Conservation (phyloP, 53 echinoderm and acorn worm genomes). For the Echinometra lucunter region DNA sequence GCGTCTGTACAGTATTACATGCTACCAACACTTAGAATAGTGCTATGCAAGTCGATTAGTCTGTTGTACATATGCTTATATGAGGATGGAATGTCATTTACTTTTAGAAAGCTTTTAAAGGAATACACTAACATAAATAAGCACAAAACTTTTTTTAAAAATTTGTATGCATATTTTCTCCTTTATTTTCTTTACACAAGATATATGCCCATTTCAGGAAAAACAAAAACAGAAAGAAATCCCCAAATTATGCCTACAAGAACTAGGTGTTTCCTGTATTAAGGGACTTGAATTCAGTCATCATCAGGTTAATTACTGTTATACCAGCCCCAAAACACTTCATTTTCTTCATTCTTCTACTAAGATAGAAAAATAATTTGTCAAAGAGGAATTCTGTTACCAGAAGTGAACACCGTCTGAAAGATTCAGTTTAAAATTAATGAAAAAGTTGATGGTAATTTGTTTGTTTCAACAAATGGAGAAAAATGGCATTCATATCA, state of each 20-base stretch:
- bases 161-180: background rate
- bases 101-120: background rate
- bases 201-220: too few relatives aligned
- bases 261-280: too few relatives aligned
- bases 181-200: background rate
- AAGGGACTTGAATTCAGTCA: too few relatives aligned
- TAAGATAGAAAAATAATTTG: too few relatives aligned
- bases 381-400: too few relatives aligned
- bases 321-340: too few relatives aligned
- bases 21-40: background rate
- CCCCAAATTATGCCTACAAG: too few relatives aligned
- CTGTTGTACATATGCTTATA: background rate
- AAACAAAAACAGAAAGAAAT: too few relatives aligned
- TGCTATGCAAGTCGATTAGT: slow-evolving; percentile 9
- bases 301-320: too few relatives aligned
- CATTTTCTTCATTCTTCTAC: too few relatives aligned
- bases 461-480: background rate
- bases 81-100: background rate
- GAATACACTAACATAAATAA: background rate
- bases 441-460: background rate
- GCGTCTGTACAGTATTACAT: slow-evolving; percentile 6
- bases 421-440: too few relatives aligned
- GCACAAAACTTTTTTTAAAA: background rate
- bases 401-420: too few relatives aligned
- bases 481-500: background rate